Evolutionary conservation across 2,888 invertebrate species (phyloP).

Genomic region (Stegana nigrithorax): DNA sequence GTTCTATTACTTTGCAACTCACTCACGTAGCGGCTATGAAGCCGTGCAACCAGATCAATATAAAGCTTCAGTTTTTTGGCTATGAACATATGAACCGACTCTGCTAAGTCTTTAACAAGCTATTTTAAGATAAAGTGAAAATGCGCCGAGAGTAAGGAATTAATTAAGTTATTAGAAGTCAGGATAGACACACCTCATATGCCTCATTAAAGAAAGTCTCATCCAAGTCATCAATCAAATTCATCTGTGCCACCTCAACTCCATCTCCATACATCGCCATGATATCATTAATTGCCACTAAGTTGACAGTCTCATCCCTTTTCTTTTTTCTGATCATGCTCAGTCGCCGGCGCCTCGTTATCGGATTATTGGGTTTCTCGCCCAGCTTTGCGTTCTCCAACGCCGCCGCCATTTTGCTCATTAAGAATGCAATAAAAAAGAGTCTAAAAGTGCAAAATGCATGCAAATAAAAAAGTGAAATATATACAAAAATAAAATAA

Average conservation of each 20-base stretch:
- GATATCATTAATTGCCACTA: slow-evolving; percentile 5
- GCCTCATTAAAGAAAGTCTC: slow-evolving; percentile 51
- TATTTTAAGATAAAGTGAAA: too few species aligned
- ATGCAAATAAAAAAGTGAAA: slow-evolving; percentile 1
- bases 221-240: slow-evolving; percentile 54
- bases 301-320: not conserved
- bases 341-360: slow-evolving; percentile 21
- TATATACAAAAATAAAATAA: not conserved
- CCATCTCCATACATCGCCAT: slow-evolving; percentile 24
- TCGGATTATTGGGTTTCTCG: not conserved
- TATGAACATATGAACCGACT: slow-evolving; percentile 40
- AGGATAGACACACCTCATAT: slow-evolving; percentile 15
- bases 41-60: slow-evolving; percentile 48
- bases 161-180: too few species aligned
- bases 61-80: slow-evolving; percentile 55
- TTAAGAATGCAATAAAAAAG: not conserved
- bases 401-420: slow-evolving; percentile 24
- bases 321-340: not conserved
- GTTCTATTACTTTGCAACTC: slow-evolving; percentile 38
- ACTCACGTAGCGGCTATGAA: slow-evolving; percentile 50
- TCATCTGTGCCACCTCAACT: slow-evolving; percentile 46
- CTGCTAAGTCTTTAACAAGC: slow-evolving; percentile 48
- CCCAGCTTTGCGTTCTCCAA: slow-evolving; percentile 31
- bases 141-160: too few species aligned
- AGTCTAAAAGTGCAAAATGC: slow-evolving; percentile 22